Evolutionary conservation across 53 echinoderm and acorn worm genomes (phyloP), one percentile per base, ranked within the genome.

Genomic region (Arbacia lixula): DNA sequence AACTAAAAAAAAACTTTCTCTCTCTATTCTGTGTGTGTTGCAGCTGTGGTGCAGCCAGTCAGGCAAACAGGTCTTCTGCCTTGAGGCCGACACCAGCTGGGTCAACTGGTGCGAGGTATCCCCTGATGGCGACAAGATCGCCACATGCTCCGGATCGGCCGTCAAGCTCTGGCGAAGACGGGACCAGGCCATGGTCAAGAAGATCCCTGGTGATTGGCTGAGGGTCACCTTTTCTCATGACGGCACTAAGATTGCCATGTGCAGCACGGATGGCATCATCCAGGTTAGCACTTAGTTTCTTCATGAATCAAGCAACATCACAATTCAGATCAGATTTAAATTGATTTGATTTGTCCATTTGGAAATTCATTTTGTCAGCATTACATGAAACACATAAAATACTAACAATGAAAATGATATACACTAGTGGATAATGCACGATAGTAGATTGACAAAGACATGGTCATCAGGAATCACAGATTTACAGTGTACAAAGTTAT

Each of bases 81-180:
- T 91, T 5, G 82, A 88, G 26, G 85, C 71, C 16, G 93, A 95
- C 51, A 68, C 66, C 9, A 91, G 93, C 63, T 72, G 89, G 42
- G 86, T 95, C 6, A 93, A 86, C 53, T 93, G 91, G 93, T 95
- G 93, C 68, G 91, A 88, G 68, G 89, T 87, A 50, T 95, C 93
- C 6, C 96, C 96, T 0, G 87, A 89, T 28, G 93, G 93, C 17
- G 60, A 86, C 51, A 66, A 72, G 66, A 85, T 93, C 34, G 87
- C 87, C 49, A 91, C 93, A 36, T 93, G 96, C 29, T 89, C 91
- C 12, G 63, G 53, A 55, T 89, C 89, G 21, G 90, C 84, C 25
- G 66, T 57, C 64, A 78, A 93, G 87, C n/a, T 93, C 19, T 93
- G 84, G 85, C 78, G 60, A 6, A 31, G 65, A 0, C 0, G 12